phyloP scores from a whole-genome alignment of 1,140 invertebrate species.

The Hyphantria cunea region DNA sequence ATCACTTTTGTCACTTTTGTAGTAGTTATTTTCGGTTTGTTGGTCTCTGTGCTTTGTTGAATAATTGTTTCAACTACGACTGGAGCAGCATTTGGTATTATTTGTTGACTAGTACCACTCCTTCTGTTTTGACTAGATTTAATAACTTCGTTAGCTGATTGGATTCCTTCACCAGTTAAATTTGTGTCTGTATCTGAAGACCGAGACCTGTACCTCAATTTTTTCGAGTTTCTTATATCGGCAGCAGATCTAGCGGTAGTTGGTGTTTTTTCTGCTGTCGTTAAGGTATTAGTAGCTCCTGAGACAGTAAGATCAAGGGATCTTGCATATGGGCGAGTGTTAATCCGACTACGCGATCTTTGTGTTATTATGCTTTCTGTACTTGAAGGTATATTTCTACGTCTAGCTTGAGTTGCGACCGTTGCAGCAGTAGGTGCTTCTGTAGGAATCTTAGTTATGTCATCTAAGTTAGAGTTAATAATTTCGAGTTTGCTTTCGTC shows the following conservation, averaged over 20 bases:
- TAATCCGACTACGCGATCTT: conserved; percentile 54
- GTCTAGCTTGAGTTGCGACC: conserved; percentile 52
- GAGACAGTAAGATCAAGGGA: conserved; percentile 60
- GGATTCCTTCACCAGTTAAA: conserved; percentile 68
- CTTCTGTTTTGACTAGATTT: conserved; percentile 68
- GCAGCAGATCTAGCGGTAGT: conserved; percentile 53
- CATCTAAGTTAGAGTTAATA: conserved; percentile 46
- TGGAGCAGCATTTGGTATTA: conserved; percentile 40
- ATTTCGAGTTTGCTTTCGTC: conserved; percentile 50
- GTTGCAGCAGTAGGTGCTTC: conserved; percentile 44
- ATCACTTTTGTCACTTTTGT: conserved; percentile 56
- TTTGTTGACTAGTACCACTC: conserved; percentile 59
- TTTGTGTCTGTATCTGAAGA: conserved; percentile 69
- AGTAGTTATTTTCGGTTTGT: conserved; percentile 44
- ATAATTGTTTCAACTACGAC: conserved; percentile 40
- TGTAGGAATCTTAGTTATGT: conserved; percentile 50
- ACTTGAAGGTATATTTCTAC: conserved; percentile 49
- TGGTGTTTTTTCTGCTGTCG: conserved; percentile 53
- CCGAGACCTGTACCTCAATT: conserved; percentile 65
- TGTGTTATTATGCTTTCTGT: conserved; percentile 37
- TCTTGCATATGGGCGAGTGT: conserved; percentile 51
- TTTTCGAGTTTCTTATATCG: conserved; percentile 62
- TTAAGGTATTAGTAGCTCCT: conserved; percentile 66
- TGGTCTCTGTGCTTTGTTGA: conserved; percentile 51
- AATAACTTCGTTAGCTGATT: conserved; percentile 47